Base-by-base conservation (phyloP, 2,113 vertebrate genomes). In the Opisthocomus hoazin region DNA sequence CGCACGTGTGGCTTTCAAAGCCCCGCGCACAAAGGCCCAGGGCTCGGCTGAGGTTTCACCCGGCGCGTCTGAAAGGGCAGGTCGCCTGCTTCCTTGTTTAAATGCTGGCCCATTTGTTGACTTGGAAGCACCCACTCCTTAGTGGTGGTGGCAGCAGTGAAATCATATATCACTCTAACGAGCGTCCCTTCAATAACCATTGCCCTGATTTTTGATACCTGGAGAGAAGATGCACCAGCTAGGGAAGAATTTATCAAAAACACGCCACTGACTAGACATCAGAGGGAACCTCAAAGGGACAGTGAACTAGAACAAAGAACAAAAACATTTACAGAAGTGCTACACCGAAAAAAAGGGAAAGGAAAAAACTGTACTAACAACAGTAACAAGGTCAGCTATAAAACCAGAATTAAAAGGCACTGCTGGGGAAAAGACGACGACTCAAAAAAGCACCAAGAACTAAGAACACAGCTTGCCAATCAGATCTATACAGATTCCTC, bases 311-410 rank as follows among this genome's bases (percentile, higher is more conserved):
- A 98, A 97, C 97, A 96, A 98, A 98, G 98, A 97, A 97, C 96
- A 97, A 97, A 98, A 98, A 98, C 98, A 96, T 97, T 98, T 97
- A 96, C 97, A 97, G 98, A 98, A 97, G 98, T 96, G 97, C 96
- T 94, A 80, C 21, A n/a, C 93, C 53, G 73, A 85, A 97, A 95
- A 92, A 97, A 93, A 87, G 79, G 96, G 93, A 91, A 95, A 94
- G 63, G 76, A 94, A 95, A 93, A 92, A 90, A 89, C 92, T 90
- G 91, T 91, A 97, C 97, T 97, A 93, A 97, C 97, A 96, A 97
- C 96, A 98, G 94, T 86, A 97, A 97, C 97, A 97, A 98, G 98
- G 98, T 98, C 98, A 98, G 94, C 94, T 96, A 94, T 94, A 96
- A 97, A 97, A 97, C 50, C 87, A 80, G 96, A 97, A 89, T 98